Base-by-base conservation (phyloP, 1,140 invertebrate species). In the Apis florea region DNA sequence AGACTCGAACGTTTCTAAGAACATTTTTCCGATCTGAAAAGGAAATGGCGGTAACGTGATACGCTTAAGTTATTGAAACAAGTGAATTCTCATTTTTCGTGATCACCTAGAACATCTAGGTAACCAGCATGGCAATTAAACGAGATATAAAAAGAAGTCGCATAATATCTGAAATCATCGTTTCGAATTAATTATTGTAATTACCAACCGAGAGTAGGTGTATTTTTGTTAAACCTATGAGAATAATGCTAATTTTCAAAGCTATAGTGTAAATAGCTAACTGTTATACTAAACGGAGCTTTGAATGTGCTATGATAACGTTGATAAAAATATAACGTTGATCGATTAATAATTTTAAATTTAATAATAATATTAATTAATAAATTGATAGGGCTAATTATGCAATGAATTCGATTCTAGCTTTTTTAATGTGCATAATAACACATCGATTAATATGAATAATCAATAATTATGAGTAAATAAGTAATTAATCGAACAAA, bases 1-100 rank as follows among this genome's bases (percentile, higher is more conserved):
- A 61, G 15, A 54, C 10, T 19, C 5, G 21, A 61, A 15, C 13
- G 6, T 26, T 56, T 49, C 17, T 24, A 49, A 54, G 17, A 31
- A 19, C 73, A 76, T 77, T 82, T 82, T 76, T 82, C 73, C 54
- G 66, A 67, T 76, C 80, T 76, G 73, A 82, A 82, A 69, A 63
- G 49, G 51, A 61, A 15, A 47, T 56, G 74, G 31, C 74, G 64
- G 6, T 54, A 24, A 82, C 73, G 66, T 54, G 79, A 82, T 82
- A 82, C 80, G 66, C 66, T 77, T 82, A 77, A 58, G 73, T 61
- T 17, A 17, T 26, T n/a, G 21, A 58, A 68, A 40, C n/a, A 47
- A 70, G 24, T 13, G 49, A 68, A 69, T 77, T 63, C 10, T 82
- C 54, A 63, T 82, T 74, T 68, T 26, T 68, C 26, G 47, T 26